Base-by-base conservation (phyloP, 2,113 vertebrate genomes). In the Atlantisia rogersi region DNA sequence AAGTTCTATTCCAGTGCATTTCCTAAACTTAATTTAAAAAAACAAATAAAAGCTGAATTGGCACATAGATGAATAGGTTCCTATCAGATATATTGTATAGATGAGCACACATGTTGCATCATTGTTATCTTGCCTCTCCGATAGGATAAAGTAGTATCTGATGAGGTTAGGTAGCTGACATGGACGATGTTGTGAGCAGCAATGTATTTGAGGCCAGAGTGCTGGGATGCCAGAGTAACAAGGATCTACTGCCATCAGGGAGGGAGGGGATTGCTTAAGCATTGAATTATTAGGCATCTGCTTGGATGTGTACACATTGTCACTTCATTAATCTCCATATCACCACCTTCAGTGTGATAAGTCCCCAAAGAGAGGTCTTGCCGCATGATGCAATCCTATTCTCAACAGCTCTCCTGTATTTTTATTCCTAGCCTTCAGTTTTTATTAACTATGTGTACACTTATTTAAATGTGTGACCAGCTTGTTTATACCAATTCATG, bases 41-140 rank as follows among this genome's bases (percentile, higher is more conserved):
- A 20, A 15, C 68, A 7, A 59, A 75, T 40, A 46, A 67, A 55
- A 65, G 15, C 9, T 53, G 26, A 65, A 70, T 14, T 77, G 50
- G 5, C 28, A n/a, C 15, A 39, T 15, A 39, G 6, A 37, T 0
- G 0, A 70, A 40, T n/a, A 64, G 5, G 6, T 53, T 82, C 21
- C 19, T 67, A 44, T 60, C 40, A 20, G 52, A 28, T 78, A 46
- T 55, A 67, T 32, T 15, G 21, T 67, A 46, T 12, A 60, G n/a
- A 48, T 73, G 46, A 68, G 5, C 25, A 31, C 31, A 8, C 11
- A 10, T 44, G 15, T 67, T 73, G 11, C 18, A 26, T 32, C 17
- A 53, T 76, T 71, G 18, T 65, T 42, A n/a, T 17, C 28, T 62
- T 65, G 73, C 32, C 21, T 68, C 67, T 68, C 40, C 56, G 40